phyloP scores from a whole-genome alignment of 2,113 vertebrate species.

The Oxyruncus cristatus region DNA sequence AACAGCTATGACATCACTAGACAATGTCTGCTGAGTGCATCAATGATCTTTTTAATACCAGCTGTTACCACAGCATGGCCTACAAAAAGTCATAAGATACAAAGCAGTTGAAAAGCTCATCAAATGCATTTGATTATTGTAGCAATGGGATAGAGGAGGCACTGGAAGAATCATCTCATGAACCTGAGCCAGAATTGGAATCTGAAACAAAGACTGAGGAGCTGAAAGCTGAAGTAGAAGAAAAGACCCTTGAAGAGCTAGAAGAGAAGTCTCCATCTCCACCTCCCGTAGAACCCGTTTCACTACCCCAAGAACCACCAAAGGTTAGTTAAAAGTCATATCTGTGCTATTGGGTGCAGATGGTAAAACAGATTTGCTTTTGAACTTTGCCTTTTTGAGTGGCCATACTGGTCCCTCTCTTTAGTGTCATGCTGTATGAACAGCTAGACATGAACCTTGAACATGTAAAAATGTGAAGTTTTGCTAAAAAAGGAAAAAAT shows the following conservation, averaged over 20 bases:
- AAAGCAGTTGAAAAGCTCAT: neutral
- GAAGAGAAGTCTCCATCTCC: constrained; percentile 91
- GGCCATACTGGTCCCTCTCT: neutral
- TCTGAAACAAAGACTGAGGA: constrained; percentile 84
- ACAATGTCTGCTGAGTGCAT: neutral
- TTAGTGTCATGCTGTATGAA: neutral
- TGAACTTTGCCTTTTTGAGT: neutral
- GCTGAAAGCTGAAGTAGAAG: constrained; percentile 83
- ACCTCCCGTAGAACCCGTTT: constrained; percentile 85
- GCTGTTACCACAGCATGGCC: neutral
- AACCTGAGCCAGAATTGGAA: constrained; percentile 79
- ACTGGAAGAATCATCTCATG: constrained; percentile 78
- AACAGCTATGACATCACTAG: neutral
- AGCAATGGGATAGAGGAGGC: constrained; percentile 84
- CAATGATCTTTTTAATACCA: neutral
- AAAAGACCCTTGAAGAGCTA: constrained; percentile 88
- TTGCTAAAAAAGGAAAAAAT: neutral
- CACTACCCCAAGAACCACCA: constrained; percentile 86
- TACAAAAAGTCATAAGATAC: neutral
- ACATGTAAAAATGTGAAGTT: neutral
- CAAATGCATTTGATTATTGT: constrained; percentile 34
- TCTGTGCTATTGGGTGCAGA: neutral
- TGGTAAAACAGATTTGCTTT: neutral
- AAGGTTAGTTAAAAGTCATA: constrained; percentile 77
- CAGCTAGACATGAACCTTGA: neutral